Conservation (phyloP, 1,140 invertebrate species). For the Neelides sp. region DNA sequence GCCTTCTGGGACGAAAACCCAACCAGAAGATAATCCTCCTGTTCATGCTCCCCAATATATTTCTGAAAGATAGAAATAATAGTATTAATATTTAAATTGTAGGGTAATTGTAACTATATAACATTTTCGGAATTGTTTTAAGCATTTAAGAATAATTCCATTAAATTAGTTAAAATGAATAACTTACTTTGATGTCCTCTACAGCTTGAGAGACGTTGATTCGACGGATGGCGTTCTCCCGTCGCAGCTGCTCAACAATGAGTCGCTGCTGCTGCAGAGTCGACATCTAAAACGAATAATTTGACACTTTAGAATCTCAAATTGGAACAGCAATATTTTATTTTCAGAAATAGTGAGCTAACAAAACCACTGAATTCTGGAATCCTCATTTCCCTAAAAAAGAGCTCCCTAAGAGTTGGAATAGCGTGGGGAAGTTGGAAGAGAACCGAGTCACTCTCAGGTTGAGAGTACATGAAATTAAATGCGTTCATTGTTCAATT, state of each 20-base stretch:
- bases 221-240: constrained; percentile 78
- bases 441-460: not conserved
- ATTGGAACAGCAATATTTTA: no score
- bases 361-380: no score
- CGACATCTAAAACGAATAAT: constrained; percentile 28
- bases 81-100: constrained; percentile 12
- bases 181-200: constrained; percentile 64
- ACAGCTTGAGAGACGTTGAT: constrained; percentile 78
- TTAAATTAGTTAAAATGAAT: constrained; percentile 1
- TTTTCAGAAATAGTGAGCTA: no score
- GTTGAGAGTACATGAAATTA: not conserved
- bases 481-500: no score
- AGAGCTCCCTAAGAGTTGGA: not conserved
- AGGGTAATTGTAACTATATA: not conserved
- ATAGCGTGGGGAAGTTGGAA: not conserved
- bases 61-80: constrained; percentile 39
- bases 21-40: constrained; percentile 86
- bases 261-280: constrained; percentile 29
- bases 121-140: not conserved
- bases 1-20: constrained; percentile 92
- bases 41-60: constrained; percentile 81
- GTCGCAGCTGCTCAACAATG: constrained; percentile 78
- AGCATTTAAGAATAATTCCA: not conserved
- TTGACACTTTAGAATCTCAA: no score
- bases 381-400: no score